Evolutionary conservation across 2,888 invertebrate species (phyloP).

Genomic region (Eumacrocentrus americanus): DNA sequence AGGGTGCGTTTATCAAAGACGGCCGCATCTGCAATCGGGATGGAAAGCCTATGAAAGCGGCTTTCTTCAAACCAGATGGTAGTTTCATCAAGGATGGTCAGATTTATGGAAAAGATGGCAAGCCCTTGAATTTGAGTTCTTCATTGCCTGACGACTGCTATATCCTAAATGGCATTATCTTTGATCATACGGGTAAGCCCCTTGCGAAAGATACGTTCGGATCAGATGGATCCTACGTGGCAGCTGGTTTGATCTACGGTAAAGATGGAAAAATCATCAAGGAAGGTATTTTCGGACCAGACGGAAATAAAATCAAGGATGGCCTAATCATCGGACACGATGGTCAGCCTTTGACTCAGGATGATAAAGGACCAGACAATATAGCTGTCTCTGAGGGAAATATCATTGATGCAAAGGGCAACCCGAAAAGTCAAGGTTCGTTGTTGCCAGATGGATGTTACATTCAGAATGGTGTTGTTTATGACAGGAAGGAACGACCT

Average conservation of each 20-base stretch:
- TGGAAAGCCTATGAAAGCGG: constrained; percentile 52
- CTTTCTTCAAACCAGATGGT: constrained; percentile 56
- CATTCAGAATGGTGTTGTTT: constrained; percentile 53
- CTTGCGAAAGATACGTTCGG: constrained; percentile 51
- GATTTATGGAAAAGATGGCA: constrained; percentile 53
- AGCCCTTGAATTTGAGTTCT: constrained; percentile 48
- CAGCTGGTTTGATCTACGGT: constrained; percentile 49
- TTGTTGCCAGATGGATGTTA: constrained; percentile 55
- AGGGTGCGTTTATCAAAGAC: constrained; percentile 52
- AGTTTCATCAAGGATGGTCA: constrained; percentile 55
- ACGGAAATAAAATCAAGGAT: constrained; percentile 53
- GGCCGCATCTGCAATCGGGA: constrained; percentile 52
- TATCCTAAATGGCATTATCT: constrained; percentile 54
- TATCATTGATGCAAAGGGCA: constrained; percentile 50
- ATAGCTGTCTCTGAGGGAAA: constrained; percentile 53
- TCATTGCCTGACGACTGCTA: constrained; percentile 52
- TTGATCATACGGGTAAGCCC: constrained; percentile 47
- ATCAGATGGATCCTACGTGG: constrained; percentile 55
- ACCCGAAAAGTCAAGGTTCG: constrained; percentile 50
- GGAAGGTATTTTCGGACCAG: constrained; percentile 54
- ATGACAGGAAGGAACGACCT: constrained; percentile 47
- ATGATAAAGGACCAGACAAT: constrained; percentile 54
- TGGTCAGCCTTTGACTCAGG: constrained; percentile 51
- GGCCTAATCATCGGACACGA: constrained; percentile 54
- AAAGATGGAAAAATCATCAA: constrained; percentile 50